Evolutionary conservation across 1,140 invertebrate genomes (phyloP).

Genomic region (Anastatus disparis): DNA sequence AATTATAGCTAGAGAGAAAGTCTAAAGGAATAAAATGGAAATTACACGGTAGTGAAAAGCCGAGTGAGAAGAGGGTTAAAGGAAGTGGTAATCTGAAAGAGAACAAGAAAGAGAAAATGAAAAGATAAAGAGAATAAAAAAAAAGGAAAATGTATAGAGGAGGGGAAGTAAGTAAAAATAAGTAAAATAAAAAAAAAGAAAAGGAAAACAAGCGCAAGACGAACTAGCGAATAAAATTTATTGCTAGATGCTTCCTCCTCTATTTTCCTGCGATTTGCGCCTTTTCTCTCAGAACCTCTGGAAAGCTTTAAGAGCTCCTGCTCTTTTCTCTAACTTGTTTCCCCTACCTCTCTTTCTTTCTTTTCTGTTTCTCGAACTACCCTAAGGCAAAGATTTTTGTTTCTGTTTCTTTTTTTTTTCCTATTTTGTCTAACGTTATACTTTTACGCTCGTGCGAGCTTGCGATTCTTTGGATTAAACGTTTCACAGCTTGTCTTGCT

Average conservation of each 20-base stretch:
- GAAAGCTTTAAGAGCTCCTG: conserved; percentile 12
- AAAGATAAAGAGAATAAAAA: no score
- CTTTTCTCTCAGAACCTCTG: neutral
- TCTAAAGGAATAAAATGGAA: conserved; percentile 16
- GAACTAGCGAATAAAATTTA: conserved; percentile 47
- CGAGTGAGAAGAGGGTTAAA: no score
- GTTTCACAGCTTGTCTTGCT: conserved; percentile 14
- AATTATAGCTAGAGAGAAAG: conserved; percentile 21
- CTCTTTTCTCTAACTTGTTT: neutral
- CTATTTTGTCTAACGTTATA: conserved; percentile 25
- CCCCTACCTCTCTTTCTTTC: neutral
- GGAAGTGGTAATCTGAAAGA: conserved; percentile 30
- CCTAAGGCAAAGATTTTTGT: conserved; percentile 3
- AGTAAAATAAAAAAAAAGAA: no score
- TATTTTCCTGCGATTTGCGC: conserved; percentile 28
- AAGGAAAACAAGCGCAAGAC: conserved; percentile 32
- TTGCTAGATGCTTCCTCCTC: conserved; percentile 39
- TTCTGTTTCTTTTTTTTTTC: conserved; percentile 24
- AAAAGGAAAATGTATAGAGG: no score
- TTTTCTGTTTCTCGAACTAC: neutral
- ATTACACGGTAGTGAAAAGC: conserved; percentile 8
- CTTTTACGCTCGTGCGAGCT: no score
- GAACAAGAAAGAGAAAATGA: neutral
- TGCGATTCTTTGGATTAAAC: conserved; percentile 27
- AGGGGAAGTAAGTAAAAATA: no score